Percentiles rank a stretch among this genome's conserved stretches.
Evolutionary conservation across 2,113 vertebrate species (phyloP).

Genomic region (Alexandromys fortis): DNA sequence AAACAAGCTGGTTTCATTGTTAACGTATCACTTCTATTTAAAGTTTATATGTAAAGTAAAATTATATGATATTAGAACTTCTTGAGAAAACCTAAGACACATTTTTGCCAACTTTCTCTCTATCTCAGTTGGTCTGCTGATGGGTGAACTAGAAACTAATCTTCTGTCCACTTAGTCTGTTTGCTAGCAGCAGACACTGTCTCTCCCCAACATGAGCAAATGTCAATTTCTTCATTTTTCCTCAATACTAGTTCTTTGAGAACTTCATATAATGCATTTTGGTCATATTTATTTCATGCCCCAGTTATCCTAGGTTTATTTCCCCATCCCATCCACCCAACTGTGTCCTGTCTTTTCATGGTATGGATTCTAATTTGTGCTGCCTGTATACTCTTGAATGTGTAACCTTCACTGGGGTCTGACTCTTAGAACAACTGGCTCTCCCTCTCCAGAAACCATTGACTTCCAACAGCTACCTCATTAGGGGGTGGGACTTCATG

Average conservation of each 20-base stretch:
- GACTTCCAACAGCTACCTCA: not conserved
- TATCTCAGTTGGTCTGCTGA: not conserved
- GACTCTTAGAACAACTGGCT: not conserved
- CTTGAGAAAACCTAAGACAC: constrained; percentile 15
- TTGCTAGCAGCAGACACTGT: not conserved
- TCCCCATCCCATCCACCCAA: not conserved
- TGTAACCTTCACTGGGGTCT: not conserved
- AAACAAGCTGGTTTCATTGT: not conserved
- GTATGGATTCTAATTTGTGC: not conserved
- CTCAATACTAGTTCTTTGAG: not conserved
- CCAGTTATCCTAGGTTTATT: not conserved
- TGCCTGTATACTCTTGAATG: not conserved
- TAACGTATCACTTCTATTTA: constrained; percentile 42
- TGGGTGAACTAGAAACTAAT: constrained; percentile 1
- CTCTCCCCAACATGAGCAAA: constrained; percentile 5
- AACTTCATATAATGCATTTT: not conserved
- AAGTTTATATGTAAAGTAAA: constrained; percentile 39
- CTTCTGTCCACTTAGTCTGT: not conserved
- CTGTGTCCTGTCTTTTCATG: not conserved
- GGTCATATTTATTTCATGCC: not conserved
- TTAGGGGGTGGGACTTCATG: not conserved
- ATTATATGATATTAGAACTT: not conserved
- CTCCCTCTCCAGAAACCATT: not conserved
- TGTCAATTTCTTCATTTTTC: not conserved
- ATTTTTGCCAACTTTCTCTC: not conserved